Conservation (phyloP, 2,888 invertebrate genomes). For the Cataglyphis cursor region DNA sequence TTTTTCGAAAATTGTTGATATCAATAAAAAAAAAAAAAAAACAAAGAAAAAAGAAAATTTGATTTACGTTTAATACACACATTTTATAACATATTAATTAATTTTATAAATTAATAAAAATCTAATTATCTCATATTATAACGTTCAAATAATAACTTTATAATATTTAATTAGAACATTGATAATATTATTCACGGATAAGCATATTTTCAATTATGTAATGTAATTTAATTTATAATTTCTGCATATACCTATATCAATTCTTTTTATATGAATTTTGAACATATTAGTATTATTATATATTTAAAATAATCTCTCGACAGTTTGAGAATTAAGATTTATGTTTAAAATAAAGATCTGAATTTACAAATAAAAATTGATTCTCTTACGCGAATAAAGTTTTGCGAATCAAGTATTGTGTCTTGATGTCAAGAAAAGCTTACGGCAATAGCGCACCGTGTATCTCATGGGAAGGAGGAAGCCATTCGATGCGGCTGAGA, state of each 20-base stretch:
- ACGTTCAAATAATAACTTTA: conserved; percentile 9
- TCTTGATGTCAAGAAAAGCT: conserved; percentile 31
- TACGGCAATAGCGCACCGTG: neutral
- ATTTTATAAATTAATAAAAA: conserved; percentile 35
- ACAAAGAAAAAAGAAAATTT: neutral
- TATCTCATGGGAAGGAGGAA: conserved; percentile 59
- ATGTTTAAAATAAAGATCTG: neutral
- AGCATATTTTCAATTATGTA: conserved; percentile 1
- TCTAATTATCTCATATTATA: conserved; percentile 13
- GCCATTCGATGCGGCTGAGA: conserved; percentile 47
- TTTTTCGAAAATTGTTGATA: neutral
- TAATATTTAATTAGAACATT: conserved; percentile 3
- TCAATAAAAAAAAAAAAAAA: neutral
- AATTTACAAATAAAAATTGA: conserved; percentile 19
- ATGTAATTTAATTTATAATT: conserved; percentile 26
- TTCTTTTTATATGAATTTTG: neutral
- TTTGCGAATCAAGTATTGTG: neutral
- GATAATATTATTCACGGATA: conserved; percentile 22
- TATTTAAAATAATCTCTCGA: neutral
- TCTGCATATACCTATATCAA: neutral
- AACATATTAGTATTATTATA: neutral
- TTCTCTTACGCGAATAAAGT: neutral
- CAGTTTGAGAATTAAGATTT: neutral
- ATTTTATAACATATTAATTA: conserved; percentile 5
- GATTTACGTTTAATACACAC: neutral